Evolutionary conservation across 2,888 invertebrate genomes (phyloP).

Genomic region (Perizoma flavofasciatum): DNA sequence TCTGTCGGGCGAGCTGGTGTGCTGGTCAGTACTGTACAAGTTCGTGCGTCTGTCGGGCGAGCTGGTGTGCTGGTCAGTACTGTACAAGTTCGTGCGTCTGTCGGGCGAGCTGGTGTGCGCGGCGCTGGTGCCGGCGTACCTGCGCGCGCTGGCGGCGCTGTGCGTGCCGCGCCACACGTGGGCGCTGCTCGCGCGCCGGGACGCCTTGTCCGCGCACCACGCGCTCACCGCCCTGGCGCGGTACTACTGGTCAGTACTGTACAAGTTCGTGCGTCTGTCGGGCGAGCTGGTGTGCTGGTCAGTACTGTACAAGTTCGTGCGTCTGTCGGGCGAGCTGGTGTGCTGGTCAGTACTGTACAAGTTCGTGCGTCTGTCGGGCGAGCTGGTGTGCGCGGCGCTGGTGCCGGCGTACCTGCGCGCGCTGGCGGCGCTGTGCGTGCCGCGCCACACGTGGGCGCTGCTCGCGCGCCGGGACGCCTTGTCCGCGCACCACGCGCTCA

Average conservation of each 20-base stretch:
- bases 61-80: slow-evolving; percentile 90
- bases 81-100: slow-evolving; percentile 95
- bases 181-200: slow-evolving; percentile 68
- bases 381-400: slow-evolving; percentile 91
- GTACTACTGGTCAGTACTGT: slow-evolving; percentile 85
- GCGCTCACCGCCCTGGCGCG: slow-evolving; percentile 86
- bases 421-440: slow-evolving; percentile 91
- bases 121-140: slow-evolving; percentile 92
- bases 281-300: too few species aligned
- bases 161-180: slow-evolving; percentile 91
- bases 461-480: slow-evolving; percentile 68
- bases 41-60: slow-evolving; percentile 95
- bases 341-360: slow-evolving; percentile 96
- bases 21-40: too few species aligned
- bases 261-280: too few species aligned
- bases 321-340: slow-evolving; percentile 93
- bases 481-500: slow-evolving; percentile 68
- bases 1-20: too few species aligned
- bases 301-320: slow-evolving; percentile 96
- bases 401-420: slow-evolving; percentile 95
- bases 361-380: slow-evolving; percentile 95
- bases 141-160: slow-evolving; percentile 93
- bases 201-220: slow-evolving; percentile 70
- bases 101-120: slow-evolving; percentile 94
- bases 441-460: slow-evolving; percentile 88